Percentiles rank a stretch among this genome's conserved stretches.
Conservation (phyloP, 2,888 invertebrate species). For the Agrochola lychnidis region DNA sequence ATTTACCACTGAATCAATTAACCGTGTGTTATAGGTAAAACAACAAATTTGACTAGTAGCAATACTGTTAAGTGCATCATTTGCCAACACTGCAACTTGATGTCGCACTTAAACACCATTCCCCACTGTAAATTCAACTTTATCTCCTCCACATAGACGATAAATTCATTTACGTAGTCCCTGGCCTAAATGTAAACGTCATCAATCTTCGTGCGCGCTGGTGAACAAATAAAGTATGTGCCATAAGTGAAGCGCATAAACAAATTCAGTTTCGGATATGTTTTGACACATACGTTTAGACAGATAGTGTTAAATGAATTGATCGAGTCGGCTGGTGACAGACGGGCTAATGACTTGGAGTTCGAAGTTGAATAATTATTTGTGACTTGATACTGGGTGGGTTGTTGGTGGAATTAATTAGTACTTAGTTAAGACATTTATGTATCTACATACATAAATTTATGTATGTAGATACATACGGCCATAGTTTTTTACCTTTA, state of each 20-base stretch:
- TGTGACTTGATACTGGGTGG: conserved; percentile 4
- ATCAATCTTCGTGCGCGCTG: conserved; percentile 82
- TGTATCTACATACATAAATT: too few relatives aligned
- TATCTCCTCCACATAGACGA: conserved; percentile 18
- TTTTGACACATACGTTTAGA: conserved; percentile 63
- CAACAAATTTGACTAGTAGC: conserved; percentile 77
- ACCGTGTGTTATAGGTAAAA: conserved; percentile 66
- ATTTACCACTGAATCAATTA: conserved; percentile 77
- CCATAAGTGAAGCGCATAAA: conserved; percentile 77
- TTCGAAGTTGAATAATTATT: conserved; percentile 5
- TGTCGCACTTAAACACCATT: conserved; percentile 54
- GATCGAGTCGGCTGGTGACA: conserved; percentile 34
- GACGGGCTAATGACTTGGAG: conserved; percentile 24
- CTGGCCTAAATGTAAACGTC: conserved; percentile 52
- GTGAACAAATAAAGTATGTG: conserved; percentile 77
- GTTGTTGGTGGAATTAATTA: neutral
- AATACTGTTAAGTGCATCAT: conserved; percentile 84
- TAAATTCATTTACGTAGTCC: conserved; percentile 31
- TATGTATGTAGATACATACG: too few relatives aligned
- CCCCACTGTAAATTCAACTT: conserved; percentile 29
- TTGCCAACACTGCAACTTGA: conserved; percentile 70
- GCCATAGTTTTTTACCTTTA: too few relatives aligned
- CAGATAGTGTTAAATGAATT: conserved; percentile 34
- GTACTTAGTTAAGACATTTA: neutral
- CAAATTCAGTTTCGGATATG: conserved; percentile 73